Conservation (phyloP, 37 sponge, comb jelly and placozoan species). For the Chondrosia reniformis region DNA sequence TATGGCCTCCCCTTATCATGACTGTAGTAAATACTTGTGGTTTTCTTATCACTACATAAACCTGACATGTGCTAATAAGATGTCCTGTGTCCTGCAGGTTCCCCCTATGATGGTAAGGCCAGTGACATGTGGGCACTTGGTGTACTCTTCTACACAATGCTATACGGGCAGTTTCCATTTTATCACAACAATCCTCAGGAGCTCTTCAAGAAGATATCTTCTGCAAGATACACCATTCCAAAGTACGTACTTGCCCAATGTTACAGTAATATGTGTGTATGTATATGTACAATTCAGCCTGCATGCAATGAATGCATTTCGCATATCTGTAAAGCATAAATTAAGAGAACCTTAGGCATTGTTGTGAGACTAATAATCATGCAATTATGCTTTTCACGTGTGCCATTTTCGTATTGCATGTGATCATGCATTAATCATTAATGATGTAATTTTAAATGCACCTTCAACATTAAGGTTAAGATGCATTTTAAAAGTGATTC, state of each 20-base stretch:
- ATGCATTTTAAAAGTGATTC: too few species aligned
- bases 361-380: too few species aligned
- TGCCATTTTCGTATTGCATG: too few species aligned
- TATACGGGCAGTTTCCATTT: constrained; percentile 87
- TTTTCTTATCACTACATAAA: neutral
- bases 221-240: constrained; percentile 61
- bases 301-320: too few species aligned
- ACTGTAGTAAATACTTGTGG: neutral
- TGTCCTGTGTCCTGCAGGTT: constrained; percentile 31
- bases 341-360: too few species aligned
- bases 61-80: neutral
- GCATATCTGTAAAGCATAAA: too few species aligned
- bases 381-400: too few species aligned
- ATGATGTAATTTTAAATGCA: too few species aligned
- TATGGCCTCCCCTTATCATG: too few species aligned
- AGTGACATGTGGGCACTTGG: constrained; percentile 92
- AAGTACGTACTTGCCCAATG: constrained; percentile 33
- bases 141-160: constrained; percentile 80
- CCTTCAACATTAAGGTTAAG: too few species aligned
- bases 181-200: constrained; percentile 78
- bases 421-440: too few species aligned
- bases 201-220: constrained; percentile 65
- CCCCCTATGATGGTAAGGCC: constrained; percentile 77
- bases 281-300: neutral
- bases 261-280: neutral